These are phyloP conservation scores for Mythimna albipuncta DNA, from an alignment of 2,888 invertebrate species.

Conservation along the genomic window DNA sequence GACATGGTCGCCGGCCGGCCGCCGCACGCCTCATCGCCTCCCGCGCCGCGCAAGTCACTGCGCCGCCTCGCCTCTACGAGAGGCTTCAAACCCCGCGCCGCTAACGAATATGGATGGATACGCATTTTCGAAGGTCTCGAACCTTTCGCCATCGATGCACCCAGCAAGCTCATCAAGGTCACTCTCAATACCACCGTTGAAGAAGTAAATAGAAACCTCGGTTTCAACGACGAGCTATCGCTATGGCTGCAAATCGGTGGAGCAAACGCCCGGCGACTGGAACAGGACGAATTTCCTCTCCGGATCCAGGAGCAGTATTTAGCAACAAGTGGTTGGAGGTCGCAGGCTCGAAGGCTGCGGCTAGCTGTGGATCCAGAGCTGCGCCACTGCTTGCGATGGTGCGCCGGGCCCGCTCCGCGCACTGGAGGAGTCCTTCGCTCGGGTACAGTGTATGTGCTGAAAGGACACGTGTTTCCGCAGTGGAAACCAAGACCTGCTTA, in stretches of 20 bases:
- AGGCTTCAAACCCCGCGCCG: conserved; percentile 82
- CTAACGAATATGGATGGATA: conserved; percentile 90
- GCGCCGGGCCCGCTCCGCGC: conserved; percentile 90
- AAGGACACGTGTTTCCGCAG: conserved; percentile 93
- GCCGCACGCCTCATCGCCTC: conserved; percentile 88
- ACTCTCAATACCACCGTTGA: conserved; percentile 90
- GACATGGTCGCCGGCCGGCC: conserved; percentile 88
- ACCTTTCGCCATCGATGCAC: conserved; percentile 87
- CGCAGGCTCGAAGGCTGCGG: conserved; percentile 90
- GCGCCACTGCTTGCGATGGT: conserved; percentile 91
- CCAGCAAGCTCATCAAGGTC: conserved; percentile 90
- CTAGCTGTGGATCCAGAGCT: conserved; percentile 92
- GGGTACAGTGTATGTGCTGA: conserved; percentile 90
- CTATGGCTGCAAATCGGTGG: conserved; percentile 91
- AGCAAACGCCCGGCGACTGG: conserved; percentile 89
- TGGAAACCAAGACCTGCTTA: conserved; percentile 92
- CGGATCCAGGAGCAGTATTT: conserved; percentile 92
- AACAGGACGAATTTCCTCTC: conserved; percentile 90
- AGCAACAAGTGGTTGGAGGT: conserved; percentile 90
- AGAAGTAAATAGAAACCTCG: conserved; percentile 87
- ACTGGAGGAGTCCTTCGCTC: conserved; percentile 84
- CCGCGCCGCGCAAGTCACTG: conserved; percentile 85
- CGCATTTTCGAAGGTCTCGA: conserved; percentile 91
- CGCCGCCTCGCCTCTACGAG: conserved; percentile 89
- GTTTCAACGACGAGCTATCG: conserved; percentile 86